Evolutionary conservation across 2,113 vertebrate species (phyloP).

Genomic region (Neolamprologus sp.): DNA sequence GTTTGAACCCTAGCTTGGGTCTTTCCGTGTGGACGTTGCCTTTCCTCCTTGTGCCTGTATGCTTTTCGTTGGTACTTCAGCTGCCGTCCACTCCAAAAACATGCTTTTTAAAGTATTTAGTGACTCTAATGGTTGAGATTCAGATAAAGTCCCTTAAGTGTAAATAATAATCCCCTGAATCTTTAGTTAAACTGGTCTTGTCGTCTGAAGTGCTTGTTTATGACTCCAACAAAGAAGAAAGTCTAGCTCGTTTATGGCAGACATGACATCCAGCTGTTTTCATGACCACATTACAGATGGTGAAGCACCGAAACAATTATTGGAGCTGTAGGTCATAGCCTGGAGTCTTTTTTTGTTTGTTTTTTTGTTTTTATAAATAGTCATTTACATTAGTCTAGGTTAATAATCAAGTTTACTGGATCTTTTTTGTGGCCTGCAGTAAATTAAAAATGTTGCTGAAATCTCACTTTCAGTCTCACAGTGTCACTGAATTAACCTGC

Average conservation of each 20-base stretch:
- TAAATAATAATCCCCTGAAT: neutral
- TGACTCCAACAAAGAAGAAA: too few species aligned
- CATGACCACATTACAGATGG: neutral
- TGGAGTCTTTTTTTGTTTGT: too few species aligned
- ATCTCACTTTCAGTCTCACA: neutral
- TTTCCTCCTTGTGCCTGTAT: neutral
- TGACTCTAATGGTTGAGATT: neutral
- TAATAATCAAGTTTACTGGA: neutral
- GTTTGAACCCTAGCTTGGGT: neutral
- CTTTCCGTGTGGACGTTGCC: neutral
- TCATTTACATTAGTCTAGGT: rapidly evolving
- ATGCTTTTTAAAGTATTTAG: neutral
- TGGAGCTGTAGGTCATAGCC: rapidly evolving
- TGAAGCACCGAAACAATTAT: neutral
- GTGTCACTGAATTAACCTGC: neutral
- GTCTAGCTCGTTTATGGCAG: too few species aligned
- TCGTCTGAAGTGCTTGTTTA: neutral
- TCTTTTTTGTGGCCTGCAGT: neutral
- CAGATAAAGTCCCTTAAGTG: neutral
- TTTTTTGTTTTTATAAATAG: neutral
- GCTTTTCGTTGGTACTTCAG: neutral
- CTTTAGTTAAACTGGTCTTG: neutral
- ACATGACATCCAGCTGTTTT: neutral
- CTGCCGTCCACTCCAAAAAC: neutral
- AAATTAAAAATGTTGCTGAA: neutral